Percentiles rank a stretch among this genome's conserved stretches.
Evolutionary conservation across 2,113 vertebrate genomes (phyloP).

Genomic region (Cyphotilapia sp.): DNA sequence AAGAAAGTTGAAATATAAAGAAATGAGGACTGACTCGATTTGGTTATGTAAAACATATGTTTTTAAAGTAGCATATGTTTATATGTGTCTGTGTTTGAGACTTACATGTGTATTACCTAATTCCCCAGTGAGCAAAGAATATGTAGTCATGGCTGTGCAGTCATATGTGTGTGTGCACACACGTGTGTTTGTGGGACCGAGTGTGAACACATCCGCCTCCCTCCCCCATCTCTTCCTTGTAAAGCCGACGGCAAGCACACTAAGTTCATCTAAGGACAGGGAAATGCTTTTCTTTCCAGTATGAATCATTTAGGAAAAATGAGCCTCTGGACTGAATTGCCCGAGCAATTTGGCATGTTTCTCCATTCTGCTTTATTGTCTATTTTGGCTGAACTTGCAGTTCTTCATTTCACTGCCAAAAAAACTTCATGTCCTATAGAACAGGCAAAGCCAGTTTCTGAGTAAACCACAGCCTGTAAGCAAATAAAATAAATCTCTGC

Average conservation of each 20-base stretch:
- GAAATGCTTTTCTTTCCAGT: constrained; percentile 78
- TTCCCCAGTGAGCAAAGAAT: constrained; percentile 52
- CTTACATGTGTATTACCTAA: constrained; percentile 60
- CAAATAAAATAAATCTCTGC: constrained; percentile 76
- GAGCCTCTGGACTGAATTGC: constrained; percentile 80
- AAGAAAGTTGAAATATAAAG: neutral
- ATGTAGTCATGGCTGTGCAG: constrained; percentile 34
- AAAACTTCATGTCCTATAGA: constrained; percentile 81
- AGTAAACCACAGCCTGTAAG: constrained; percentile 73
- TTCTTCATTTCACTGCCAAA: constrained; percentile 75
- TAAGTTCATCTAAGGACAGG: constrained; percentile 84
- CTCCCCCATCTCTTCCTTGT: constrained; percentile 56
- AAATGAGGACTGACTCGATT: neutral
- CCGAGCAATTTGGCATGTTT: constrained; percentile 82
- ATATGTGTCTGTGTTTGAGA: constrained; percentile 33
- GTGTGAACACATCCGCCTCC: constrained; percentile 9
- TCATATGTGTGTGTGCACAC: neutral
- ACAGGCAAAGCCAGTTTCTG: constrained; percentile 78
- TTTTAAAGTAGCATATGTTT: constrained; percentile 20
- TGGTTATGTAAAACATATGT: neutral
- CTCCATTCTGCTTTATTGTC: constrained; percentile 88
- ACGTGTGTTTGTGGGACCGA: neutral
- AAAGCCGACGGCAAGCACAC: constrained; percentile 71
- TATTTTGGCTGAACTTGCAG: constrained; percentile 89
- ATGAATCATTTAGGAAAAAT: constrained; percentile 84